phyloP scores from a whole-genome alignment of 2,113 vertebrate genomes.

The Poecilia latipinna region DNA sequence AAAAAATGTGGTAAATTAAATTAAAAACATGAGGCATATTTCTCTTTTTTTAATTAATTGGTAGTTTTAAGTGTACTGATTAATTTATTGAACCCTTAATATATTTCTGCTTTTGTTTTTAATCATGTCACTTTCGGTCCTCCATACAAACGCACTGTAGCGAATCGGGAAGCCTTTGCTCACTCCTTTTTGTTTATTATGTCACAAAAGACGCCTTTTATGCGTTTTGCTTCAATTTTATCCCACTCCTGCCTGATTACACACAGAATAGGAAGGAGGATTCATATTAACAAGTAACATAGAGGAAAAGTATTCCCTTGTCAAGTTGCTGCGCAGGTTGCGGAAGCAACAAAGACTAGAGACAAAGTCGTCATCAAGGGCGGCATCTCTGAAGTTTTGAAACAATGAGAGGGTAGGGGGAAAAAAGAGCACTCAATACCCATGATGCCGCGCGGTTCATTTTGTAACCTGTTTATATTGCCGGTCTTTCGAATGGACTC shows the following conservation, averaged over 20 bases:
- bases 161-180: too few species aligned
- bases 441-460: conserved; percentile 24
- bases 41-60: too few species aligned
- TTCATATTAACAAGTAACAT: neutral
- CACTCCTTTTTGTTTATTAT: too few species aligned
- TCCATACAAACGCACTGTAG: too few species aligned
- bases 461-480: conserved; percentile 14
- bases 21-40: too few species aligned
- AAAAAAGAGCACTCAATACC: neutral
- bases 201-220: neutral
- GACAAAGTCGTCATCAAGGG: neutral
- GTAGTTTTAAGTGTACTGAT: too few species aligned
- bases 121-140: too few species aligned
- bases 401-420: neutral
- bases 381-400: neutral
- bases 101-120: too few species aligned
- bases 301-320: neutral
- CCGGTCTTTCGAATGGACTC: neutral
- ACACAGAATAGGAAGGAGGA: neutral
- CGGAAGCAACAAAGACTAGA: too few species aligned
- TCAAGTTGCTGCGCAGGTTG: neutral
- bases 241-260: neutral
- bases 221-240: neutral
- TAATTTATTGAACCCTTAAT: too few species aligned
- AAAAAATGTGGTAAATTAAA: too few species aligned